A percentile compares a stretch with the other conserved stretches of the same genome.
Conservation (phyloP, 2,888 invertebrate genomes). For the Punctoribates punctum region DNA sequence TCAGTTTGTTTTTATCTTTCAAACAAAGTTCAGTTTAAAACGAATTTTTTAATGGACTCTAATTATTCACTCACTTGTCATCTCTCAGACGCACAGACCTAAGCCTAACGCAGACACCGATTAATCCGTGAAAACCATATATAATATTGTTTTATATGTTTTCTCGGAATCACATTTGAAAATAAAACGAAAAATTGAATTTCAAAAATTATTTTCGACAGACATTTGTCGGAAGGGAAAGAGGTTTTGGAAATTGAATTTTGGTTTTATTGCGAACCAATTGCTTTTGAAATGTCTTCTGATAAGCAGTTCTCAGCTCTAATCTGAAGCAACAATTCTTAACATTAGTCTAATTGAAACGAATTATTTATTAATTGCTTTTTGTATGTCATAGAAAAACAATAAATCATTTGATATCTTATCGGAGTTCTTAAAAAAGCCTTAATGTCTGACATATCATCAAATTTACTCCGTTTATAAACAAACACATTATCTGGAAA, state of each 20-base stretch:
- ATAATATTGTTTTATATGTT: too few relatives aligned
- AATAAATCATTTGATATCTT: constrained; percentile 17
- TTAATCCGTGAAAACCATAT: not conserved
- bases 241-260: too few relatives aligned
- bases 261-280: too few relatives aligned
- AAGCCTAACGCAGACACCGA: not conserved
- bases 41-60: not conserved
- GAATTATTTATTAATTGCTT: constrained; percentile 32
- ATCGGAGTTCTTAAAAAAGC: not conserved
- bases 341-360: not conserved
- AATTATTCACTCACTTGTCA: constrained; percentile 33
- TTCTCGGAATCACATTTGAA: too few relatives aligned
- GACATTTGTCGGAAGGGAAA: too few relatives aligned
- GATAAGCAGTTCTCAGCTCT: not conserved
- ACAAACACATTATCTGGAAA: too few relatives aligned
- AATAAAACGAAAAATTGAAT: too few relatives aligned
- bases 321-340: not conserved
- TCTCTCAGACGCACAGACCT: not conserved
- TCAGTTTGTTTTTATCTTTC: not conserved
- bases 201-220: too few relatives aligned
- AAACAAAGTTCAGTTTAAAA: not conserved
- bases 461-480: too few relatives aligned
- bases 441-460: too few relatives aligned
- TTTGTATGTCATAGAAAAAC: constrained; percentile 1
- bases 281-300: too few relatives aligned